These are phyloP conservation scores for Pavo muticus DNA, from an alignment of 2,113 vertebrate species.

Conservation along the genomic window DNA sequence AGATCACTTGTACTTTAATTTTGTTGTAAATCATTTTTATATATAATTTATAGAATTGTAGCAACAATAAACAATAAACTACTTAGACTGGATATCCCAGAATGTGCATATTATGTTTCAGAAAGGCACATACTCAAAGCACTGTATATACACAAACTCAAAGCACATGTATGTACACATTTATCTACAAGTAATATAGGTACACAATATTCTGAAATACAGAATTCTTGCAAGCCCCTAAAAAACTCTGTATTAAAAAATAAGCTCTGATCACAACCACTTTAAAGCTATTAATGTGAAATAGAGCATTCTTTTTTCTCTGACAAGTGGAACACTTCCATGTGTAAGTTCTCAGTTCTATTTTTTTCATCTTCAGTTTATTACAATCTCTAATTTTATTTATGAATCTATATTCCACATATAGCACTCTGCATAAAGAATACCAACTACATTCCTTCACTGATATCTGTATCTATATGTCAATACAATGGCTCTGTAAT, in stretches of 20 bases:
- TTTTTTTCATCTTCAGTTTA: background rate
- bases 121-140: background rate
- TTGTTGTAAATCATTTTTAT: background rate
- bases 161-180: background rate
- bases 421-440: background rate
- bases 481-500: conserved; percentile 61
- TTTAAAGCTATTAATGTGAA: background rate
- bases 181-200: background rate
- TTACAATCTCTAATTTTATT: background rate
- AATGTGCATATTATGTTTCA: background rate
- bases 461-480: conserved; percentile 56
- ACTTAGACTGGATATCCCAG: background rate
- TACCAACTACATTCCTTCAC: conserved; percentile 38
- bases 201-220: background rate
- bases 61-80: background rate
- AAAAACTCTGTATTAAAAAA: background rate
- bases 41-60: background rate
- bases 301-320: background rate
- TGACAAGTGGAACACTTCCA: background rate
- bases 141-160: background rate
- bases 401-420: background rate
- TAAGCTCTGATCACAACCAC: background rate
- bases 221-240: background rate
- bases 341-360: background rate
- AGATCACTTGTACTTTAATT: background rate